Percentiles rank a stretch among this genome's conserved stretches.
Evolutionary conservation across 2,113 vertebrate species (phyloP).

Genomic region (Triplophysa tibetana): DNA sequence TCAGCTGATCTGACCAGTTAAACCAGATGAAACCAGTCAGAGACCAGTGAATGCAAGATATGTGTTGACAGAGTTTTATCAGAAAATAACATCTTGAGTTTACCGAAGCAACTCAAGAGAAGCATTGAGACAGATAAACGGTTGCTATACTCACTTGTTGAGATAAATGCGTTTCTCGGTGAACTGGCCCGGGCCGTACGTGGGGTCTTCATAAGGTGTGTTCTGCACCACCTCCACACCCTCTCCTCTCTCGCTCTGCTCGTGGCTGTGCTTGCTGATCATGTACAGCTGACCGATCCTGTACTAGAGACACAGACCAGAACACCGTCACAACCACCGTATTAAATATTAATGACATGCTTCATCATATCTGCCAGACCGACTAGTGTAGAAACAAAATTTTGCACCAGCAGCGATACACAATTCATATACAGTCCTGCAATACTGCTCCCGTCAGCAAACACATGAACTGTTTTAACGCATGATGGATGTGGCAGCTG

Average conservation of each 20-base stretch:
- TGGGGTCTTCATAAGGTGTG: conserved; percentile 85
- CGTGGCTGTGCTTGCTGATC: conserved; percentile 90
- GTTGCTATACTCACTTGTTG: conserved; percentile 81
- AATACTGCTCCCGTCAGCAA: too few relatives aligned
- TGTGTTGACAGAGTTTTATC: too few relatives aligned
- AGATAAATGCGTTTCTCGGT: conserved; percentile 93
- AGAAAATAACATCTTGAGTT: too few relatives aligned
- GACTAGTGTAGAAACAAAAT: too few relatives aligned
- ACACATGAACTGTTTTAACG: not conserved
- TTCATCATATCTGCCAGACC: too few relatives aligned
- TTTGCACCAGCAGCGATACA: not conserved
- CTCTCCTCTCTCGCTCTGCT: conserved; percentile 89
- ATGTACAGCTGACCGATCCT: conserved; percentile 86
- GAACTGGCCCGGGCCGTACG: conserved; percentile 90
- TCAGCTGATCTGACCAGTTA: too few relatives aligned
- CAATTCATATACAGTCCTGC: not conserved
- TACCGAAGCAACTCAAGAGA: too few relatives aligned
- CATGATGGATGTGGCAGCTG: not conserved
- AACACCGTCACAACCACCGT: conserved; percentile 40
- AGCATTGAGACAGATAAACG: too few relatives aligned
- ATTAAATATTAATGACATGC: not conserved
- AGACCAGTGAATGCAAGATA: too few relatives aligned
- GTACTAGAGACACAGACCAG: conserved; percentile 69
- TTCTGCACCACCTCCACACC: conserved; percentile 93
- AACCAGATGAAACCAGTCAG: too few relatives aligned